These are phyloP conservation scores for Sialis lutaria DNA, from an alignment of 2,888 invertebrate species.

Conservation along the genomic window DNA sequence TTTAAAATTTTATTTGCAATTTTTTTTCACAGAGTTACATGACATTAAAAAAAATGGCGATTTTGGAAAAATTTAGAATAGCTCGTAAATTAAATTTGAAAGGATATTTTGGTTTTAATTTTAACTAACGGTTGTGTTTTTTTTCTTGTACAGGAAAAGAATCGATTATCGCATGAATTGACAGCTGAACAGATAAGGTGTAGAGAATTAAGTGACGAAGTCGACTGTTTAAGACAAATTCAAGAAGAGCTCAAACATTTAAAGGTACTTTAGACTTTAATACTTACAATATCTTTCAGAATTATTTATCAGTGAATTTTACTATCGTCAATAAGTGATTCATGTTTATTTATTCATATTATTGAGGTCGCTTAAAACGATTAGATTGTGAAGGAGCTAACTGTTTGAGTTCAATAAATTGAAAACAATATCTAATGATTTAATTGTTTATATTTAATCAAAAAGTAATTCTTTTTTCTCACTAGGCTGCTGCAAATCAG, in stretches of 20 bases:
- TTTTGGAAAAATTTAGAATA: too few relatives aligned
- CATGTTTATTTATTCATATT: too few relatives aligned
- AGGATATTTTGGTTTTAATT: background rate
- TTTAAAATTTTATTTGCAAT: too few relatives aligned
- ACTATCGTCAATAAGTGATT: too few relatives aligned
- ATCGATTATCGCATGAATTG: slow-evolving; percentile 5
- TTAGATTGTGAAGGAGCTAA: background rate
- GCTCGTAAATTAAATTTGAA: too few relatives aligned
- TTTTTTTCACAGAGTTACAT: too few relatives aligned
- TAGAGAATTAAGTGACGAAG: slow-evolving; percentile 8
- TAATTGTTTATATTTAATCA: too few relatives aligned
- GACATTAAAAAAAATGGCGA: too few relatives aligned
- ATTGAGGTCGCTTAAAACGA: too few relatives aligned
- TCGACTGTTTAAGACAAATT: background rate
- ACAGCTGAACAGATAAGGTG: slow-evolving; percentile 7
- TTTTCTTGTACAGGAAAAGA: slow-evolving; percentile 8
- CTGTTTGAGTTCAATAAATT: background rate
- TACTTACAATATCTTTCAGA: background rate
- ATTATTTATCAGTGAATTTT: background rate
- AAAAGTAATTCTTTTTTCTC: too few relatives aligned
- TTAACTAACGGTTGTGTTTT: background rate
- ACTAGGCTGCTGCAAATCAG: background rate
- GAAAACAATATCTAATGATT: background rate
- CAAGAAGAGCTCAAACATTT: slow-evolving; percentile 1
- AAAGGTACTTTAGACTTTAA: slow-evolving; percentile 3